A percentile compares a stretch with the other conserved stretches of the same genome.
Conservation (phyloP, 1,140 invertebrate species). For the Brevipalpus yothersi region DNA sequence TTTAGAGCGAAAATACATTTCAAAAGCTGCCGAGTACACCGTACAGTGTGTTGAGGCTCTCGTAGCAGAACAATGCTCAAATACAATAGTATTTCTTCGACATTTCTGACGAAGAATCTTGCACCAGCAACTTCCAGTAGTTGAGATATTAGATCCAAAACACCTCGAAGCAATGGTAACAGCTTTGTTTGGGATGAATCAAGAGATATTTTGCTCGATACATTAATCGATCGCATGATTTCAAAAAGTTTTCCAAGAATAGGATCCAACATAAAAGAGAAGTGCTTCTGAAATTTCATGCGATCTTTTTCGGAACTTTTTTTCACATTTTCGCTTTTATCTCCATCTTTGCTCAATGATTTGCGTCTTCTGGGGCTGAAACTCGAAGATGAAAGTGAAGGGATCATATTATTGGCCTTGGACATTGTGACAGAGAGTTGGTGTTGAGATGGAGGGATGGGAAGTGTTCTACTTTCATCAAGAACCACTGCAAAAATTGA, state of each 20-base stretch:
- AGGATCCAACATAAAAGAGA: background rate
- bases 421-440: too few relatives aligned
- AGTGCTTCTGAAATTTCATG: background rate
- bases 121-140: slow-evolving; percentile 47
- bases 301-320: background rate
- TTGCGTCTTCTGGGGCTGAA: slow-evolving; percentile 2
- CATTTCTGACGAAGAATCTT: slow-evolving; percentile 40
- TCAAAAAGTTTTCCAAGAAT: background rate
- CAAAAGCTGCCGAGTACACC: slow-evolving; percentile 49
- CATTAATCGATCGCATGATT: background rate
- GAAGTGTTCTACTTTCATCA: background rate
- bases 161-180: slow-evolving; percentile 35
- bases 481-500: background rate
- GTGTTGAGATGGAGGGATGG: background rate
- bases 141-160: slow-evolving; percentile 38
- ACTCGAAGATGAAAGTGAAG: background rate
- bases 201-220: background rate
- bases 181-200: slow-evolving; percentile 34
- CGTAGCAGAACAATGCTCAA: slow-evolving; percentile 41
- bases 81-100: slow-evolving; percentile 55
- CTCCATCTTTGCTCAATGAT: background rate
- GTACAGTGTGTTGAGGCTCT: slow-evolving; percentile 39
- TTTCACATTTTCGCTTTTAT: background rate
- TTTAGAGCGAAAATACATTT: slow-evolving; percentile 61
- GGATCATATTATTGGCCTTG: background rate